Conservation (phyloP, 2,888 invertebrate species). For the Silvanus unidentatus region DNA sequence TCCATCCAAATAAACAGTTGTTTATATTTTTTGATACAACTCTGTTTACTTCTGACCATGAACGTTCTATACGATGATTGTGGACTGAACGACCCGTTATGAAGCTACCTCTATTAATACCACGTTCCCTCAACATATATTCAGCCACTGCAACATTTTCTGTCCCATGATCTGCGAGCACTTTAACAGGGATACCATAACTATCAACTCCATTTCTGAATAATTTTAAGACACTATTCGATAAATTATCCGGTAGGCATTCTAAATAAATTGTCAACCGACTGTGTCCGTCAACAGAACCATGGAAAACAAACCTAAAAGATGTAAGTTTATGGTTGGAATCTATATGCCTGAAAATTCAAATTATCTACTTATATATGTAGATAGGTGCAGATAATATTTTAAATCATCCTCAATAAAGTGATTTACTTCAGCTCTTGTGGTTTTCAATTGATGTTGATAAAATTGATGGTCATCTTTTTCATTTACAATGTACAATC, state of each 20-base stretch:
- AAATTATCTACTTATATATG: too few relatives aligned
- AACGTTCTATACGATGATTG: slow-evolving; percentile 14
- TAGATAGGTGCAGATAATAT: too few relatives aligned
- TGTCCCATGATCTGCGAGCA: slow-evolving; percentile 13
- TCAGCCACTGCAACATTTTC: slow-evolving; percentile 16
- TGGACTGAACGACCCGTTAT: slow-evolving; percentile 16
- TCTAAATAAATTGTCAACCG: slow-evolving; percentile 14
- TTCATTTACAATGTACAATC: too few relatives aligned
- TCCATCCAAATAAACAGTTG: slow-evolving; percentile 13
- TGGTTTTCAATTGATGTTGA: too few relatives aligned
- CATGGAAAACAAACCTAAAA: slow-evolving; percentile 13
- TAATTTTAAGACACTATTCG: slow-evolving; percentile 11
- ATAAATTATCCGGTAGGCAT: slow-evolving; percentile 13
- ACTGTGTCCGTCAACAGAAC: slow-evolving; percentile 16
- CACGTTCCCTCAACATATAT: slow-evolving; percentile 12
- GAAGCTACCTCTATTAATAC: slow-evolving; percentile 14
- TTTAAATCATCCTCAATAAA: too few relatives aligned
- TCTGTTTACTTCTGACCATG: slow-evolving; percentile 16
- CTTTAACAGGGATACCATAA: slow-evolving; percentile 14
- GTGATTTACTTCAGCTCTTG: too few relatives aligned
- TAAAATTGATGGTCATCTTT: too few relatives aligned
- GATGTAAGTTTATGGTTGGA: slow-evolving; percentile 14
- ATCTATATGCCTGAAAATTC: slow-evolving; percentile 19
- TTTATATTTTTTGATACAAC: slow-evolving; percentile 13
- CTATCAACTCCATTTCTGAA: slow-evolving; percentile 12